Percentiles rank a stretch among this genome's conserved stretches.
phyloP scores from a whole-genome alignment of 1,140 invertebrate genomes.

The Pseudomyrmex cubaensis region DNA sequence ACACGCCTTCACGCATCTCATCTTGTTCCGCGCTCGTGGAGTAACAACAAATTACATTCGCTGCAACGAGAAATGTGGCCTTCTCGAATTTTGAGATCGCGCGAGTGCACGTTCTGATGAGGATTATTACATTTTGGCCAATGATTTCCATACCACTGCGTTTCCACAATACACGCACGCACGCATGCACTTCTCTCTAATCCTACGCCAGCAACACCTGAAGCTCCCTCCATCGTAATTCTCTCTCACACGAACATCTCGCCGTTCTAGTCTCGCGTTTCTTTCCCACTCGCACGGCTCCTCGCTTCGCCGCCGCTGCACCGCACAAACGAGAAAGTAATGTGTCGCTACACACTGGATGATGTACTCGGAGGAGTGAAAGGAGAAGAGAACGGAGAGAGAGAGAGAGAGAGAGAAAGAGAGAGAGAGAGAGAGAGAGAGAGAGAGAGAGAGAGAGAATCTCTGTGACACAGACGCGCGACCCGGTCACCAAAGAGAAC shows the following conservation, averaged over 20 bases:
- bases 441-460: conserved; percentile 24
- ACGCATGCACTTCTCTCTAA: conserved; percentile 8
- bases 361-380: conserved; percentile 27
- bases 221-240: not conserved
- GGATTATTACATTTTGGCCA: not conserved
- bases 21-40: not conserved
- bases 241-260: conserved; percentile 13
- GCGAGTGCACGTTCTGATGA: not conserved
- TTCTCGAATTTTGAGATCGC: conserved; percentile 43
- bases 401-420: conserved; percentile 5
- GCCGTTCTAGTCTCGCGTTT: not conserved
- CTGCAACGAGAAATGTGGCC: conserved; percentile 2
- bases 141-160: not conserved
- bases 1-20: not conserved
- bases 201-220: conserved; percentile 4
- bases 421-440: conserved; percentile 20
- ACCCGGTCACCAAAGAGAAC: conserved; percentile 29
- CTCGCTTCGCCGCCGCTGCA: not conserved
- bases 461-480: conserved; percentile 29
- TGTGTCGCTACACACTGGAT: conserved; percentile 20
- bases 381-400: not conserved
- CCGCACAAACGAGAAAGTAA: conserved; percentile 31
- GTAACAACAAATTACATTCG: conserved; percentile 39
- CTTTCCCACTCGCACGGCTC: not conserved
- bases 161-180: conserved; percentile 9